Evolutionary conservation across 2,888 invertebrate species (phyloP).

Genomic region (Odontomyia ornata): DNA sequence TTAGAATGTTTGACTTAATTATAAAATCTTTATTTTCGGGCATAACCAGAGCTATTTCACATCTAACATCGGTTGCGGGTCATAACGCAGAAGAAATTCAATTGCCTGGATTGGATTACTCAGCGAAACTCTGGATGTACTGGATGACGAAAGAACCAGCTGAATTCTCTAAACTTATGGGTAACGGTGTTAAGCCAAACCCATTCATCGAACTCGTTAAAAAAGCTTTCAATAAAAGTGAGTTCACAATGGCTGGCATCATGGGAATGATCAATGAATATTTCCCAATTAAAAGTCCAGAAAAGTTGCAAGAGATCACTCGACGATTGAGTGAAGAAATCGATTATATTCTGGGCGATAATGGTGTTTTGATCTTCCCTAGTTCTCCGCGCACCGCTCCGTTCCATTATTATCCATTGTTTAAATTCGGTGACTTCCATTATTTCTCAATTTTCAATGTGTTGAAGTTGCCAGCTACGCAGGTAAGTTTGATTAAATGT

Average conservation of each 20-base stretch:
- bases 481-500: slow-evolving; percentile 65
- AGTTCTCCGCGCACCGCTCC: slow-evolving; percentile 81
- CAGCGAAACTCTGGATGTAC: slow-evolving; percentile 76
- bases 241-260: slow-evolving; percentile 75
- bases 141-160: slow-evolving; percentile 77
- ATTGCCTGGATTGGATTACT: slow-evolving; percentile 62
- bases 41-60: slow-evolving; percentile 59
- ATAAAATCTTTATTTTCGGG: too few species aligned
- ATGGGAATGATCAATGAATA: slow-evolving; percentile 72
- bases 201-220: slow-evolving; percentile 69
- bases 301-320: slow-evolving; percentile 72
- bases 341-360: slow-evolving; percentile 73
- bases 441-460: slow-evolving; percentile 89
- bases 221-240: slow-evolving; percentile 70
- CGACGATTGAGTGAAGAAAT: slow-evolving; percentile 69
- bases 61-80: slow-evolving; percentile 63
- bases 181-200: slow-evolving; percentile 70
- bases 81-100: slow-evolving; percentile 56
- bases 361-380: slow-evolving; percentile 86
- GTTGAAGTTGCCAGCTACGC: slow-evolving; percentile 81
- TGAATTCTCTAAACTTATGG: slow-evolving; percentile 71
- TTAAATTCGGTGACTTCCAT: slow-evolving; percentile 83
- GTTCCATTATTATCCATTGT: slow-evolving; percentile 80
- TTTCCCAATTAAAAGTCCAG: slow-evolving; percentile 71
- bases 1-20: too few species aligned